These are phyloP conservation scores for Dromaius novaehollandiae DNA, from an alignment of 2,113 vertebrate species.

Conservation along the genomic window DNA sequence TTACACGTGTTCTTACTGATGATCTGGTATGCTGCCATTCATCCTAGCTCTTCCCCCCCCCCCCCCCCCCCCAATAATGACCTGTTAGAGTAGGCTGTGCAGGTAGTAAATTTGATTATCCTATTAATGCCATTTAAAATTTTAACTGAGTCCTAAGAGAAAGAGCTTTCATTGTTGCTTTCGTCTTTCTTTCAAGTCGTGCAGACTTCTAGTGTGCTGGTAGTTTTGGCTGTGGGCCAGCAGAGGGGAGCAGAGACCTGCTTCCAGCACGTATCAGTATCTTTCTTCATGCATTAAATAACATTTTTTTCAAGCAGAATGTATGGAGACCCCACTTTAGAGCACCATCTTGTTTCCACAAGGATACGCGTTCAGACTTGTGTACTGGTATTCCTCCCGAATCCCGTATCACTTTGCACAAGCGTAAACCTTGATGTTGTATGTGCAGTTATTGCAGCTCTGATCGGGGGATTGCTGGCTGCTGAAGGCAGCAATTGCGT, in stretches of 20 bases:
- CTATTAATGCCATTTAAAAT: not conserved
- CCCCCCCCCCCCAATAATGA: not conserved
- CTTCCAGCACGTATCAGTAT: not conserved
- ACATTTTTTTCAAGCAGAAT: no score
- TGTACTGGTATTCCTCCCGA: not conserved
- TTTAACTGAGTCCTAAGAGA: not conserved
- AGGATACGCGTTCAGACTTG: fast-evolving
- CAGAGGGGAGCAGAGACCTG: conserved; percentile 68
- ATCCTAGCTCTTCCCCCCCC: not conserved
- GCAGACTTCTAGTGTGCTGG: not conserved
- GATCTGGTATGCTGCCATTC: fast-evolving
- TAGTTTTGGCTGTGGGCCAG: not conserved
- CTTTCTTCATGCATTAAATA: not conserved
- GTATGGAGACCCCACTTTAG: not conserved
- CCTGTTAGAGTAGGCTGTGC: not conserved
- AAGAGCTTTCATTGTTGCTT: not conserved
- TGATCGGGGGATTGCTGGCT: not conserved
- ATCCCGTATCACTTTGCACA: fast-evolving
- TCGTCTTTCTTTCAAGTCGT: fast-evolving
- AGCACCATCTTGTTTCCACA: not conserved
- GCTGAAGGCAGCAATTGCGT: not conserved
- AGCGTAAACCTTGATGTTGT: fast-evolving
- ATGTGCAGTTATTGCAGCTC: fast-evolving
- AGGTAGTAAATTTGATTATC: not conserved
- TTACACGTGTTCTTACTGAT: fast-evolving